Conservation (phyloP, 2,888 invertebrate genomes). For the Gonocerus acuteangulatus region DNA sequence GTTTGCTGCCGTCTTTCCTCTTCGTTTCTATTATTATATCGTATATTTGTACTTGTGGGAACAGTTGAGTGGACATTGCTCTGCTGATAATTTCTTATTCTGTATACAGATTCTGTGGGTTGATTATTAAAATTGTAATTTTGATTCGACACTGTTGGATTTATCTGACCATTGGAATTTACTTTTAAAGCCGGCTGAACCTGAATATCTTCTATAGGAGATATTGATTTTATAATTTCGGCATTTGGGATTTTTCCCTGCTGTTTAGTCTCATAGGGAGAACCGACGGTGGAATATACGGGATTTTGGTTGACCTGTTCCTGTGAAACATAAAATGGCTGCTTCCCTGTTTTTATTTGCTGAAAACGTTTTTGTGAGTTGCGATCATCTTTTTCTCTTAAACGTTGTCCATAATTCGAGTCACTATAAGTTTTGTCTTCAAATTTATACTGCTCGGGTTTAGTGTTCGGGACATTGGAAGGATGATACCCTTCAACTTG, state of each 20-base stretch:
- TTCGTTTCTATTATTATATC: background rate
- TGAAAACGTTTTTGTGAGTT: too few species aligned
- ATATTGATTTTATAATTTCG: conserved; percentile 66
- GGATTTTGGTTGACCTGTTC: background rate
- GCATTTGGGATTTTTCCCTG: conserved; percentile 43
- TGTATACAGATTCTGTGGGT: background rate
- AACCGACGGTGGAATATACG: background rate
- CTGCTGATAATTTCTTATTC: background rate
- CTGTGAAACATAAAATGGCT: conserved; percentile 12
- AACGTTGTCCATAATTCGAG: background rate
- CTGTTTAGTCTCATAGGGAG: background rate
- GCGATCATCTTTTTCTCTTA: background rate
- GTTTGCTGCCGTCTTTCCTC: background rate
- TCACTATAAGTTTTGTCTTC: conserved; percentile 6
- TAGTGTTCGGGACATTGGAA: too few species aligned
- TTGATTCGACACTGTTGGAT: conserved; percentile 9
- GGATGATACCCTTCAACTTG: background rate
- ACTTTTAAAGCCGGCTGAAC: conserved; percentile 8
- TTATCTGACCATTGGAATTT: background rate
- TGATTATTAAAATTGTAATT: background rate
- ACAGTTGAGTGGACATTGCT: background rate
- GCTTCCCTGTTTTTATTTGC: background rate
- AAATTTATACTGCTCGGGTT: too few species aligned
- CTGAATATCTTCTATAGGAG: conserved; percentile 70
- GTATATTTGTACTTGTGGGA: background rate